Conservation (phyloP, 2,797 vertebrate genomes). For the Lates japonicus region DNA sequence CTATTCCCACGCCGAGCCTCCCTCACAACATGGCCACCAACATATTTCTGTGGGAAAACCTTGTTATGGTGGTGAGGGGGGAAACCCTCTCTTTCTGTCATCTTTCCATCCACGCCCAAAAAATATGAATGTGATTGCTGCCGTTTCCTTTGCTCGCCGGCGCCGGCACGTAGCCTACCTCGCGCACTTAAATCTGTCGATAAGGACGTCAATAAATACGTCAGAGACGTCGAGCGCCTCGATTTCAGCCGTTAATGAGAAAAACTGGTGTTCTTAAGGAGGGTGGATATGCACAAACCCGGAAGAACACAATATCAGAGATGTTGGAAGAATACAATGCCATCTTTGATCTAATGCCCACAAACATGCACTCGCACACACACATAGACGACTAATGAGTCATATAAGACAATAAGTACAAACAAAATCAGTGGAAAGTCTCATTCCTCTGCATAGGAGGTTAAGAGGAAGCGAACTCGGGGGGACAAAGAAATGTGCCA, state of each 20-base stretch:
- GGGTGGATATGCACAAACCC: slow-evolving; percentile 52
- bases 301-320: slow-evolving; percentile 52
- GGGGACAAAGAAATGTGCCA: neutral
- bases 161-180: slow-evolving; percentile 55
- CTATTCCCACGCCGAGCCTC: neutral
- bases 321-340: slow-evolving; percentile 75
- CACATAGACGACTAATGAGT: slow-evolving; percentile 57
- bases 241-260: slow-evolving; percentile 64
- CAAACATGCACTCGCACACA: slow-evolving; percentile 1
- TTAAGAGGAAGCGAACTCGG: neutral
- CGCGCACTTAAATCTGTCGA: slow-evolving; percentile 11
- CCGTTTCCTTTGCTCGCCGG: slow-evolving; percentile 49
- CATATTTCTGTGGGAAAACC: slow-evolving; percentile 59
- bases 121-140: neutral
- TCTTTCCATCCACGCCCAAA: slow-evolving; percentile 66
- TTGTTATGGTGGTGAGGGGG: neutral
- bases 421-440: slow-evolving; percentile 59
- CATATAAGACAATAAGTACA: slow-evolving; percentile 61
- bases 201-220: slow-evolving; percentile 49
- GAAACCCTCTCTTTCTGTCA: slow-evolving; percentile 26
- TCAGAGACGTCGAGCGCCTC: slow-evolving; percentile 46
- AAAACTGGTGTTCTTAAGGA: slow-evolving; percentile 68
- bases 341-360: slow-evolving; percentile 83
- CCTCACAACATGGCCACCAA: neutral
- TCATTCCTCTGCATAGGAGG: neutral